A percentile compares a stretch with the other conserved stretches of the same genome.
Evolutionary conservation across 1,140 invertebrate genomes (phyloP).

Genomic region (Drosophila elegans): DNA sequence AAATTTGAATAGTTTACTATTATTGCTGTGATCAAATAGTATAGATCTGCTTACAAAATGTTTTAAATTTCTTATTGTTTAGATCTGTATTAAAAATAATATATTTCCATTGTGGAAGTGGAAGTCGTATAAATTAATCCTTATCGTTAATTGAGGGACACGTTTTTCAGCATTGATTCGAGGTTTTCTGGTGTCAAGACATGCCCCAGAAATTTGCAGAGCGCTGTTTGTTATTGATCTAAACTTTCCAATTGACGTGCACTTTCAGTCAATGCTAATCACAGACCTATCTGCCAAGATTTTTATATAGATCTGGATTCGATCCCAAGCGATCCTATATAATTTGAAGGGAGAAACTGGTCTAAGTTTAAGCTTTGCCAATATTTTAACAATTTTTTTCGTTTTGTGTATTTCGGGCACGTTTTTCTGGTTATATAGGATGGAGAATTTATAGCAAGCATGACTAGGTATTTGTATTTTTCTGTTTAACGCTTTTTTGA

Average conservation of each 20-base stretch:
- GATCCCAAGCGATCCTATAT: constrained; percentile 1
- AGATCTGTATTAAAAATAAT: neutral
- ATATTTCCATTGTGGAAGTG: constrained; percentile 8
- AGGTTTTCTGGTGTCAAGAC: constrained; percentile 39
- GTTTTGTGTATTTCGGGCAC: constrained; percentile 47
- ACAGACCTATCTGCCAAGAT: neutral
- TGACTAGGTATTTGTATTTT: constrained; percentile 39
- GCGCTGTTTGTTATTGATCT: constrained; percentile 10
- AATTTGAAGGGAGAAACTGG: constrained; percentile 30
- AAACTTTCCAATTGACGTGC: constrained; percentile 65
- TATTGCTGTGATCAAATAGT: neutral
- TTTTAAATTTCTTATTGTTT: neutral
- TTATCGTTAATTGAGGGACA: constrained; percentile 44
- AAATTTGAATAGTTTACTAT: neutral
- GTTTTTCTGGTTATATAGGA: constrained; percentile 64
- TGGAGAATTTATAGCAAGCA: constrained; percentile 47
- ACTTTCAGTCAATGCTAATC: constrained; percentile 5
- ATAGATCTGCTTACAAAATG: neutral
- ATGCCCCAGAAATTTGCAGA: constrained; percentile 44
- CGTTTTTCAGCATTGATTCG: constrained; percentile 58
- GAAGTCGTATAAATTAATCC: constrained; percentile 6
- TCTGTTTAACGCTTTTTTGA: constrained; percentile 15
- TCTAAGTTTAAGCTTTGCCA: constrained; percentile 16
- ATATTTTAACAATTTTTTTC: constrained; percentile 3
- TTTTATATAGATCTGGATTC: constrained; percentile 1